These are phyloP conservation scores for Scaptomyza hsui DNA, from an alignment of 1,140 invertebrate genomes.

Conservation along the genomic window DNA sequence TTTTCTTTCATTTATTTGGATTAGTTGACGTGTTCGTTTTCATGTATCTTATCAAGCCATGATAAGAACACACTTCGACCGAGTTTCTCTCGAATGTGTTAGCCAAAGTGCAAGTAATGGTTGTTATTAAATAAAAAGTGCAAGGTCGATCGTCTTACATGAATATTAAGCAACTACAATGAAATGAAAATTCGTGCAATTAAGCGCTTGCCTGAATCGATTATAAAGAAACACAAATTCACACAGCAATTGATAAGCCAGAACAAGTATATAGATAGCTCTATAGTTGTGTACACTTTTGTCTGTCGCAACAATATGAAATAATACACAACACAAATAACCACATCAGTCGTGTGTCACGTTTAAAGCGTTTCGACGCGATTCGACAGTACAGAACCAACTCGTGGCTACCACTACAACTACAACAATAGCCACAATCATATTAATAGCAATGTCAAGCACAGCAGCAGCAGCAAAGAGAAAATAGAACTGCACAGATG, in stretches of 20 bases:
- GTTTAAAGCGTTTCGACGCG: constrained; percentile 51
- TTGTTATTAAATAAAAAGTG: neutral
- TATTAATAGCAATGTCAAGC: constrained; percentile 48
- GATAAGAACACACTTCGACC: constrained; percentile 28
- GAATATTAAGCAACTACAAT: neutral
- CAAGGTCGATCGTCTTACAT: neutral
- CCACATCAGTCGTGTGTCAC: constrained; percentile 60
- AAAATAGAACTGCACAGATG: constrained; percentile 51
- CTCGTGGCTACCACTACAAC: constrained; percentile 1
- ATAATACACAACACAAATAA: constrained; percentile 13
- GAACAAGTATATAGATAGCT: constrained; percentile 14
- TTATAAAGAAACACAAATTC: constrained; percentile 16
- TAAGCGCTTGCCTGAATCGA: constrained; percentile 16
- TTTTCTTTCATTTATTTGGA: too few species aligned
- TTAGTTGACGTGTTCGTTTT: constrained; percentile 38
- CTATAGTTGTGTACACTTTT: constrained; percentile 6
- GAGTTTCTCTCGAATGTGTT: too few species aligned
- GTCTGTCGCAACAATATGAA: constrained; percentile 11
- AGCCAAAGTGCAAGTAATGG: too few species aligned
- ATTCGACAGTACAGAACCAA: constrained; percentile 31
- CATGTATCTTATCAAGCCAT: constrained; percentile 37
- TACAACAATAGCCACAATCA: constrained; percentile 57
- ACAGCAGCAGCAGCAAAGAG: constrained; percentile 6
- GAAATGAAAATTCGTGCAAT: constrained; percentile 8
- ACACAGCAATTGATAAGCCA: constrained; percentile 16